Percentiles rank a stretch among this genome's conserved stretches.
These are phyloP conservation scores for Odontomachus brunneus DNA, from an alignment of 1,140 invertebrate genomes.

Conservation along the genomic window DNA sequence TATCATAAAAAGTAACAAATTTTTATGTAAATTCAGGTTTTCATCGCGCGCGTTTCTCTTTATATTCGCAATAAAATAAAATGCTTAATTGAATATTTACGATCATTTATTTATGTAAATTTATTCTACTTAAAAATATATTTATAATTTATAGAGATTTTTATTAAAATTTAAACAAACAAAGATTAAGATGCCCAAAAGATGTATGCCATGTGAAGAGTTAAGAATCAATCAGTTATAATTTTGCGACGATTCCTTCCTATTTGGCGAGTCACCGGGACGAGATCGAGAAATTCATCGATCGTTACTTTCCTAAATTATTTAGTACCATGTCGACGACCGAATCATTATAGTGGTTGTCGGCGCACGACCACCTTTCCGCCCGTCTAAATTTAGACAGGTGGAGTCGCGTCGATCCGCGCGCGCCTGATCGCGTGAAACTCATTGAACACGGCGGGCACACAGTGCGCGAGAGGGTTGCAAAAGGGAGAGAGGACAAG, in stretches of 20 bases:
- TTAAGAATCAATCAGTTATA: too few species aligned
- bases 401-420: slow-evolving; percentile 62
- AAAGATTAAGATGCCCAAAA: too few species aligned
- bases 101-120: too few species aligned
- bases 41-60: too few species aligned
- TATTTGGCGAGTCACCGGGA: not conserved
- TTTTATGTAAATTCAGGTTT: too few species aligned
- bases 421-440: slow-evolving; percentile 73
- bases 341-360: slow-evolving; percentile 19
- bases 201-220: too few species aligned
- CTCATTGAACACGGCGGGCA: slow-evolving; percentile 76
- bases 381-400: slow-evolving; percentile 75
- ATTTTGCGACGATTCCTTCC: not conserved
- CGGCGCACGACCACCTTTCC: slow-evolving; percentile 3
- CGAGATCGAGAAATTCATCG: slow-evolving; percentile 32
- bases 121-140: too few species aligned
- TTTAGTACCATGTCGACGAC: slow-evolving; percentile 22
- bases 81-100: too few species aligned
- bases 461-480: slow-evolving; percentile 32
- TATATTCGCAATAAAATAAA: too few species aligned
- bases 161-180: too few species aligned
- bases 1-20: too few species aligned
- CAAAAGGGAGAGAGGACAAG: slow-evolving; percentile 8
- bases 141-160: too few species aligned
- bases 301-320: slow-evolving; percentile 37